phyloP scores from a whole-genome alignment of 1,140 invertebrate species.

The Rhagoletis zephyria region DNA sequence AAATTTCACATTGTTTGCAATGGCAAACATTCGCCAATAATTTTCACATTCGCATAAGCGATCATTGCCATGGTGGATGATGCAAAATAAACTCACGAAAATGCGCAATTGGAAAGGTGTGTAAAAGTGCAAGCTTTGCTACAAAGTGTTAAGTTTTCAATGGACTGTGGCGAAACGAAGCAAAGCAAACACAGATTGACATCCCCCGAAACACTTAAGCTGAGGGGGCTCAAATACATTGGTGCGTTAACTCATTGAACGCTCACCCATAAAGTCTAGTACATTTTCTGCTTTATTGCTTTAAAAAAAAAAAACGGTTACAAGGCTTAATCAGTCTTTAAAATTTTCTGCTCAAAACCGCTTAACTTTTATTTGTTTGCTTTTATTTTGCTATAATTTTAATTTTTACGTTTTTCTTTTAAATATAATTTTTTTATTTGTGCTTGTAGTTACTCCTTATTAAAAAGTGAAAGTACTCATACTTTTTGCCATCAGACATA shows the following conservation, averaged over 20 bases:
- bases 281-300: background rate
- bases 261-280: background rate
- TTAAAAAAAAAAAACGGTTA: background rate
- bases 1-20: constrained; percentile 9
- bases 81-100: background rate
- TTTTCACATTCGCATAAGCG: background rate
- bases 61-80: constrained; percentile 25
- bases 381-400: background rate
- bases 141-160: background rate
- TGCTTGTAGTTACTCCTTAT: background rate
- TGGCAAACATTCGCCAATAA: background rate
- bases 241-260: background rate
- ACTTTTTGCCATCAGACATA: background rate
- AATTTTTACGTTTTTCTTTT: background rate
- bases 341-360: background rate
- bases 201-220: background rate
- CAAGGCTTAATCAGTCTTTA: constrained; percentile 13
- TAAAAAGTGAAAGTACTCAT: constrained; percentile 37
- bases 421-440: background rate
- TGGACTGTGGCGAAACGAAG: background rate
- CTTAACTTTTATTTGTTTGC: background rate
- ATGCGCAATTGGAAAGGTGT: constrained; percentile 3
- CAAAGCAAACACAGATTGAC: background rate
- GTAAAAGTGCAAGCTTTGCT: background rate
- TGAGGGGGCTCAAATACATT: background rate